phyloP scores from a whole-genome alignment of 1,140 invertebrate genomes.

The Paracyclopina nana region DNA sequence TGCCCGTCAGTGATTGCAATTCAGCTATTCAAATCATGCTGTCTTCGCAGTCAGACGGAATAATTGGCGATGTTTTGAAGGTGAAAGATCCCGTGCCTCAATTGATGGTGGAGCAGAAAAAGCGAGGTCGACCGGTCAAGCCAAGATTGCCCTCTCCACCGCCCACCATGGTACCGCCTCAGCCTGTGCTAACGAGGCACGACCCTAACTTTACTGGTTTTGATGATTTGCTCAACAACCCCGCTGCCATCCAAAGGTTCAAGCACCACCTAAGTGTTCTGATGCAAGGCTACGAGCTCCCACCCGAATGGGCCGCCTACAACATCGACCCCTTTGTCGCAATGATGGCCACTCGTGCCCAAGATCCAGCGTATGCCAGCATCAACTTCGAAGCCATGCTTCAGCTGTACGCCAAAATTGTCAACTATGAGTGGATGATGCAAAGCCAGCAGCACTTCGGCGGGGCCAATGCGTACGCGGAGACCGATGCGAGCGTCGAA shows the following conservation, averaged over 20 bases:
- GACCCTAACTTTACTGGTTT: not conserved
- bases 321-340: not conserved
- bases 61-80: not conserved
- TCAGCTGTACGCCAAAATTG: not conserved
- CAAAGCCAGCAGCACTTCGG: too few relatives aligned
- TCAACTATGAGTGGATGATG: not conserved
- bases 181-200: not conserved
- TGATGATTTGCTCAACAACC: slow-evolving; percentile 1
- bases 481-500: too few relatives aligned
- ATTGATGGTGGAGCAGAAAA: not conserved
- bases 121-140: not conserved
- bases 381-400: not conserved
- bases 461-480: too few relatives aligned
- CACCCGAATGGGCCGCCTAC: not conserved
- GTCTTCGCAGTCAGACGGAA: not conserved
- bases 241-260: not conserved
- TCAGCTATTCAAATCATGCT: not conserved
- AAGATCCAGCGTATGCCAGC: not conserved
- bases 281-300: not conserved
- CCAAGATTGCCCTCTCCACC: not conserved
- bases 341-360: not conserved
- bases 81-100: not conserved
- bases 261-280: not conserved
- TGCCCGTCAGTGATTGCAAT: not conserved
- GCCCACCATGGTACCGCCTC: not conserved